Evolutionary conservation across 2,797 vertebrate genomes (phyloP).

Genomic region (Sebastes vulpes): DNA sequence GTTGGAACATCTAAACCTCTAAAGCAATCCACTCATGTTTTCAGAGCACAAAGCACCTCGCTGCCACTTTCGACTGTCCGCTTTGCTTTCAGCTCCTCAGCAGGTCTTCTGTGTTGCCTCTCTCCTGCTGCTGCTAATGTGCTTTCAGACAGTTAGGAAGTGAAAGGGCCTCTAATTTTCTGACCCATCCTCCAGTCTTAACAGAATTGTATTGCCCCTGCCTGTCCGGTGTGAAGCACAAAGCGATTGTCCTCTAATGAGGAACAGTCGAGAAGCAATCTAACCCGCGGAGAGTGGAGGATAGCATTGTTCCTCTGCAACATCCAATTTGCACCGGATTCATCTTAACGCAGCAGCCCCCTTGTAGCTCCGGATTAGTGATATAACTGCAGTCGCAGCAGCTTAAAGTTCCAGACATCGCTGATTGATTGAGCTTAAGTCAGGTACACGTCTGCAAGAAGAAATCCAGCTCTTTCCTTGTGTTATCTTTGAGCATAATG

Average conservation of each 20-base stretch:
- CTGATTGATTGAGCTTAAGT: slow-evolving; percentile 74
- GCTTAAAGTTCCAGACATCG: slow-evolving; percentile 47
- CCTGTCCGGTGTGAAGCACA: slow-evolving; percentile 55
- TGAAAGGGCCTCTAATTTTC: slow-evolving; percentile 48
- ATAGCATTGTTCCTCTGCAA: slow-evolving; percentile 65
- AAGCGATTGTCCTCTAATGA: slow-evolving; percentile 74
- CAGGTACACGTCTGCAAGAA: slow-evolving; percentile 35
- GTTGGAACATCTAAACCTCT: neutral
- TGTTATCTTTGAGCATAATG: slow-evolving; percentile 35
- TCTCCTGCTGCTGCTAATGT: slow-evolving; percentile 32
- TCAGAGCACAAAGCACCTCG: neutral
- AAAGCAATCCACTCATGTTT: neutral
- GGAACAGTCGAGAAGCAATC: slow-evolving; percentile 77
- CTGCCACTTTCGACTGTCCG: slow-evolving; percentile 5
- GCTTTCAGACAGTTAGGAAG: slow-evolving; percentile 32
- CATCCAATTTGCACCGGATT: slow-evolving; percentile 78
- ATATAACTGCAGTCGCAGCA: slow-evolving; percentile 46
- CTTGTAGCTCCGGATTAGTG: slow-evolving; percentile 70
- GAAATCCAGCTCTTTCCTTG: slow-evolving; percentile 22
- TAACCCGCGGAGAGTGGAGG: slow-evolving; percentile 30
- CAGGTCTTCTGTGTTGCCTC: slow-evolving; percentile 15
- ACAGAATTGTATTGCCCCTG: slow-evolving; percentile 63
- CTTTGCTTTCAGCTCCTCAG: slow-evolving; percentile 31
- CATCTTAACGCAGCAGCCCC: slow-evolving; percentile 62
- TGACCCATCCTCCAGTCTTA: slow-evolving; percentile 32